Evolutionary conservation across 2,113 vertebrate species (phyloP), one percentile per base, ranked within the genome.

Genomic region (Brachirus orientalis): DNA sequence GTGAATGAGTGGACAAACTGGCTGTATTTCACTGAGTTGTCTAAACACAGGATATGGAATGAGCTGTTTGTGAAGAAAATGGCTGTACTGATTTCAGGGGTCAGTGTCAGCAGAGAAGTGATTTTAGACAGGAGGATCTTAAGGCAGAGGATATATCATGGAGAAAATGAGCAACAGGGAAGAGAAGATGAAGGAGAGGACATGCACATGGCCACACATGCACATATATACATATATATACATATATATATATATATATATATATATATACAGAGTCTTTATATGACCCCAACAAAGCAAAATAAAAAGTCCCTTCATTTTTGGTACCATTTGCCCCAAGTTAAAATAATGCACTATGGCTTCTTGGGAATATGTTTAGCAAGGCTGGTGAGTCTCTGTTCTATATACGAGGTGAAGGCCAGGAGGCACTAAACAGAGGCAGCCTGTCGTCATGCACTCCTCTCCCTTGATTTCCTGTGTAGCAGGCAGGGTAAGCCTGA

Each of bases 11-110:
- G 40, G 51, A 81, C 69, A 84, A 78, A 85, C 75, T 77, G 79
- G 80, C 80, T 85, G 82, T 87, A 89, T 88, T 89, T 91, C 88
- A 83, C 62, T 53, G 67, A 65, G 45, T 72, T 90, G 88, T 90
- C 85, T 80, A 89, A 91, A 90, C 80, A 89, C 62, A 83, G 86
- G 86, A 82, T 86, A 80, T 84, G 50, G 59, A 90, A 90, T 65
- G 88, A 85, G 85, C 80, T 91, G 88, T 84, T 91, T 88, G 79
- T 77, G 83, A 83, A 77, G 79, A 79, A 83, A 86, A n/a, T n/a
- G n/a, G n/a, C n/a, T n/a, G n/a, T n/a, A n/a, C n/a, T n/a, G n/a
- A n/a, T n/a, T n/a, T n/a, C n/a, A 66, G 70, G 73, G 79, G 62
- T 72, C 45, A 57, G 63, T 63, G 60, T 53, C 53, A 60, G 69